These are phyloP conservation scores for Hoplias malabaricus DNA, from an alignment of 2,113 vertebrate species.

Conservation along the genomic window DNA sequence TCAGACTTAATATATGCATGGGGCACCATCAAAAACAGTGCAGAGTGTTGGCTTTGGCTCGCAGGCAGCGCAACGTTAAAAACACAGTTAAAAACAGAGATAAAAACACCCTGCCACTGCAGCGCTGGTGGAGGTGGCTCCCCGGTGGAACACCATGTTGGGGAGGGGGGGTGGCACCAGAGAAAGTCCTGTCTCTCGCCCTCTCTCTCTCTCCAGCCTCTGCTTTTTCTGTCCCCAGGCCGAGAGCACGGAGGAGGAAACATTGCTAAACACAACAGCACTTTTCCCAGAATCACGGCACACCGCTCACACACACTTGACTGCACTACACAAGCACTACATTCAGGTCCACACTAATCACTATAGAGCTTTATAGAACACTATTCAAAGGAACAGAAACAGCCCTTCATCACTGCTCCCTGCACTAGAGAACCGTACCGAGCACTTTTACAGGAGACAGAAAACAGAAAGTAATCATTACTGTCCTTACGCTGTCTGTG, in stretches of 20 bases:
- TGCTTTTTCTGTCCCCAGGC: constrained; percentile 14
- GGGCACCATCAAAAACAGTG: constrained; percentile 60
- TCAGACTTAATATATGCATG: constrained; percentile 79
- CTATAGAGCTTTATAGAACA: background rate
- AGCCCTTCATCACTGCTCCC: no score
- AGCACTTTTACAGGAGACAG: no score
- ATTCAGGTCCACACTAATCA: no score
- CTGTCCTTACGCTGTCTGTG: no score
- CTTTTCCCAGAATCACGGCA: constrained; percentile 4
- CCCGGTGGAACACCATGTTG: background rate
- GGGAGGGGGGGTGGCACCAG: constrained; percentile 13
- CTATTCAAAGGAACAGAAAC: background rate
- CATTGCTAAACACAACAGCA: constrained; percentile 28
- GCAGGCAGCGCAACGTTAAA: constrained; percentile 58
- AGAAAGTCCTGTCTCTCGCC: background rate
- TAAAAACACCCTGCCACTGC: constrained; percentile 45
- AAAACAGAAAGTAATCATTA: no score
- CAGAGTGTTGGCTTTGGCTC: constrained; percentile 66
- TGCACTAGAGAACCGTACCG: no score
- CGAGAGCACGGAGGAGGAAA: constrained; percentile 25
- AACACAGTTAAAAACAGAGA: constrained; percentile 11
- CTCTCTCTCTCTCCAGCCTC: constrained; percentile 1
- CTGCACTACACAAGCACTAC: background rate
- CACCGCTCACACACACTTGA: background rate
- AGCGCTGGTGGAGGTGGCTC: constrained; percentile 14